Conservation (phyloP, 2,797 vertebrate species). For the Aulostomus chinensis region DNA sequence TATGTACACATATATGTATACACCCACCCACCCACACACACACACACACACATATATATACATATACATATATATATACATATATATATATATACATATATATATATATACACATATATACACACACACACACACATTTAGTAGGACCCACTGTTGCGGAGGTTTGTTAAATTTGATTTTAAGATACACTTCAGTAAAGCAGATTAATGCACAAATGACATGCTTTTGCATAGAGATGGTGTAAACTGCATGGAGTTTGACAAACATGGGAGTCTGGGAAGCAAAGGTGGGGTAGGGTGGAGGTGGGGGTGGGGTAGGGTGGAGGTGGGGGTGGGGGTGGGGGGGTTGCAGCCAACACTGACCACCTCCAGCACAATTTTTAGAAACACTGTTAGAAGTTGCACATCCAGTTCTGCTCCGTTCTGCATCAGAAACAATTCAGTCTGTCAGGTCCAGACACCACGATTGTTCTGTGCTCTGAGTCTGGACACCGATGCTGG, state of each 20-base stretch:
- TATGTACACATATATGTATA: too few species aligned
- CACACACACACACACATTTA: too few species aligned
- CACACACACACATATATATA: too few species aligned
- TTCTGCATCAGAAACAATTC: conserved; percentile 17
- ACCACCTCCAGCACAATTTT: conserved; percentile 45
- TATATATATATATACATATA: too few species aligned
- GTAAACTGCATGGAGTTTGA: conserved; percentile 38
- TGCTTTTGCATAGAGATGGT: conserved; percentile 82
- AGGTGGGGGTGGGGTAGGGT: too few species aligned
- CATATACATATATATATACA: too few species aligned
- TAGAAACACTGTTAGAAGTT: conserved; percentile 60
- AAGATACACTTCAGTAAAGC: conserved; percentile 65
- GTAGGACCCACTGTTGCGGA: conserved; percentile 25
- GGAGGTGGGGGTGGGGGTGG: too few species aligned
- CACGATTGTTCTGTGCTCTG: conserved; percentile 80
- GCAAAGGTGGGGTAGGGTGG: too few species aligned
- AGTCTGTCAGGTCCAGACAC: conserved; percentile 80
- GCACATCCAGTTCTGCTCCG: conserved; percentile 12
- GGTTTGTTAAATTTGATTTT: conserved; percentile 7
- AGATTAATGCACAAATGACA: conserved; percentile 68
- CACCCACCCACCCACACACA: too few species aligned
- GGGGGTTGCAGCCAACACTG: conserved; percentile 33
- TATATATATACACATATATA: too few species aligned
- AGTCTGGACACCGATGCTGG: conserved; percentile 74
- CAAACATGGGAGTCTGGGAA: conserved; percentile 40